Base-by-base conservation (phyloP, 2,113 vertebrate species). In the Gopherus evgoodei region DNA sequence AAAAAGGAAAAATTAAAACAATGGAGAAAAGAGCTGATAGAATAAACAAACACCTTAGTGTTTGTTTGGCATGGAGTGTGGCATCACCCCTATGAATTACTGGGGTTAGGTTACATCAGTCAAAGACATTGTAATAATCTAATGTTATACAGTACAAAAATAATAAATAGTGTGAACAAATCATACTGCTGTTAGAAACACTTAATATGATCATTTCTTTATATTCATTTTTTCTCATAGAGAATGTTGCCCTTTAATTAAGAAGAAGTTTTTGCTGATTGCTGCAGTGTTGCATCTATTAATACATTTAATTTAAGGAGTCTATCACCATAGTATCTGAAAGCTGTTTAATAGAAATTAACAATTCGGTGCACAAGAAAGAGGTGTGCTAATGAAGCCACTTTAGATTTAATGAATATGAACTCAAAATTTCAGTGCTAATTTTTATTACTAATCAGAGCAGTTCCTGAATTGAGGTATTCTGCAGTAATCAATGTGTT, bases 91-190 rank as follows among this genome's bases (percentile, higher is more conserved):
- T 88, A 72, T 84, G 86, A 88, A 81, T 92, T 84, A 80, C 79
- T 88, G 38, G 72, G 25, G 24, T 69, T 80, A 88, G 49, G 81
- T 84, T 84, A 80, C 42, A 84, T 84, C 42, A 83, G 75, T 69
- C 88, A 92, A 92, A 69, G 78, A 35, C 79, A 35, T 88, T 84
- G 57, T 92, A 92, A 84, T 92, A 92, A 76, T 84, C 84, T 65
- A 80, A 56, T 72, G 80, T 88, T 78, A 52, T 84, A 81, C 31
- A 92, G 50, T 92, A 79, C 69, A 72, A 84, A 54, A 84, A 57
- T 69, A 88, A 38, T 56, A 27, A 84, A 81, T 62, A 72, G 75
- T 44, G 56, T 84, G 27, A 81, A 92, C 19, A 92, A 79, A 88
- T 69, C 69, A 72, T 65, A 88, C 83, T 69, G 72, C 81, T 84